A percentile compares a stretch with the other conserved stretches of the same genome.
Evolutionary conservation across 2,888 invertebrate species (phyloP).

Genomic region (Leucozona laternaria): DNA sequence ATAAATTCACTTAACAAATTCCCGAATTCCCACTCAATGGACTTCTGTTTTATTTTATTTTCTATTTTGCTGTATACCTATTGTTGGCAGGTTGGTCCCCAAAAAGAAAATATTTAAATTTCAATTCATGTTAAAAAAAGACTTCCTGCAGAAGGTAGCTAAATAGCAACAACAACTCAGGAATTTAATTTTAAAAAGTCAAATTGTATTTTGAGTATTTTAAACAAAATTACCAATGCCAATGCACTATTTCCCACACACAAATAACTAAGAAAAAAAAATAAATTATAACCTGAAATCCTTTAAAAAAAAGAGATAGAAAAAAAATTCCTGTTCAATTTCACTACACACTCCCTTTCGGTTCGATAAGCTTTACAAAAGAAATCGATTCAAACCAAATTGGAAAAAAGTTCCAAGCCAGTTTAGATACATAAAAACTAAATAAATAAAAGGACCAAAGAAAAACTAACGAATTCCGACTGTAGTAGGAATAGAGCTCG

Average conservation of each 20-base stretch:
- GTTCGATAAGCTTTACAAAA: constrained; percentile 68
- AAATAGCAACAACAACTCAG: constrained; percentile 25
- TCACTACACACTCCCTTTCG: constrained; percentile 62
- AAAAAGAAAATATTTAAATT: not conserved
- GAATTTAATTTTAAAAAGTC: constrained; percentile 46
- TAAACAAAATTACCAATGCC: constrained; percentile 60
- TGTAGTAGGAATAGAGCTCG: constrained; percentile 39
- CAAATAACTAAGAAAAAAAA: constrained; percentile 50
- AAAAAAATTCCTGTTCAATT: constrained; percentile 61
- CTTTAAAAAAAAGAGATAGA: constrained; percentile 9
- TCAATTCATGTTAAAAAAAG: not conserved
- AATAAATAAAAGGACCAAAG: constrained; percentile 60
- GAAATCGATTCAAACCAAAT: constrained; percentile 69
- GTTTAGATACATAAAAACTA: constrained; percentile 62
- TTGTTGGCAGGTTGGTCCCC: not conserved
- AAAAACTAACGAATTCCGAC: constrained; percentile 70
- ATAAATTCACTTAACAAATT: constrained; percentile 58
- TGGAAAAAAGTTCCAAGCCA: constrained; percentile 56
- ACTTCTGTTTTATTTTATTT: constrained; percentile 31
- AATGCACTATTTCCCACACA: constrained; percentile 61
- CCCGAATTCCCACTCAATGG: constrained; percentile 44
- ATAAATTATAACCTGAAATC: constrained; percentile 24
- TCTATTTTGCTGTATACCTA: too few species aligned
- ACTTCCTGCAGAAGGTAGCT: not conserved
- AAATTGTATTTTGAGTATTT: constrained; percentile 63